Evolutionary conservation across 2,888 invertebrate species (phyloP).

Genomic region (Drepana falcataria): DNA sequence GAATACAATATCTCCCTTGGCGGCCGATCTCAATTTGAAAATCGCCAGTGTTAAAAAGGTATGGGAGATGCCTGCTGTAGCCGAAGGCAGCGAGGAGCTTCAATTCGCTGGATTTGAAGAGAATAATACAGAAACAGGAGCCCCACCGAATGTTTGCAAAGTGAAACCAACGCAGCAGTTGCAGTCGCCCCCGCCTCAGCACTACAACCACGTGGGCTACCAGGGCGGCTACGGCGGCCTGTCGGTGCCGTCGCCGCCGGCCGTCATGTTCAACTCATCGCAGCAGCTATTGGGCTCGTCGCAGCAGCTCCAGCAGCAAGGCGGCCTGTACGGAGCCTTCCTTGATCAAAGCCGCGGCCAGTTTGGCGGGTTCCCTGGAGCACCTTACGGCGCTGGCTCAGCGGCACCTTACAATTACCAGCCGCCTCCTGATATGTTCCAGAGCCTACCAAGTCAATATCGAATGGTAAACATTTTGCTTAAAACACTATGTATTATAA

Average conservation of each 20-base stretch:
- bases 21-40: slow-evolving; percentile 95
- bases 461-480: slow-evolving; percentile 56
- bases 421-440: slow-evolving; percentile 81
- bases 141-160: slow-evolving; percentile 86
- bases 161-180: slow-evolving; percentile 92
- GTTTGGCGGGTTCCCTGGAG: slow-evolving; percentile 87
- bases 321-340: slow-evolving; percentile 90
- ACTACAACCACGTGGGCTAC: slow-evolving; percentile 84
- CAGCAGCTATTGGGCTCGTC: slow-evolving; percentile 76
- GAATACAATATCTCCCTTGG: slow-evolving; percentile 87
- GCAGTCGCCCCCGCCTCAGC: slow-evolving; percentile 82
- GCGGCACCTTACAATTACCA: slow-evolving; percentile 87
- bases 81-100: slow-evolving; percentile 77
- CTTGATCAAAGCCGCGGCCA: slow-evolving; percentile 87
- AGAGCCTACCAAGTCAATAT: slow-evolving; percentile 68
- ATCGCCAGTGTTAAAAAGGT: slow-evolving; percentile 96
- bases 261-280: slow-evolving; percentile 89
- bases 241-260: slow-evolving; percentile 92
- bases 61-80: slow-evolving; percentile 88
- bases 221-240: slow-evolving; percentile 87
- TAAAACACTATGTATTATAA: too few species aligned
- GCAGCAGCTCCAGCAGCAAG: slow-evolving; percentile 83
- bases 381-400: slow-evolving; percentile 82
- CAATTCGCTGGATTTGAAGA: slow-evolving; percentile 68
- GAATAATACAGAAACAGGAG: slow-evolving; percentile 66